These are phyloP conservation scores for Balanococcus diminutus DNA, from an alignment of 2,888 invertebrate species.

Conservation along the genomic window DNA sequence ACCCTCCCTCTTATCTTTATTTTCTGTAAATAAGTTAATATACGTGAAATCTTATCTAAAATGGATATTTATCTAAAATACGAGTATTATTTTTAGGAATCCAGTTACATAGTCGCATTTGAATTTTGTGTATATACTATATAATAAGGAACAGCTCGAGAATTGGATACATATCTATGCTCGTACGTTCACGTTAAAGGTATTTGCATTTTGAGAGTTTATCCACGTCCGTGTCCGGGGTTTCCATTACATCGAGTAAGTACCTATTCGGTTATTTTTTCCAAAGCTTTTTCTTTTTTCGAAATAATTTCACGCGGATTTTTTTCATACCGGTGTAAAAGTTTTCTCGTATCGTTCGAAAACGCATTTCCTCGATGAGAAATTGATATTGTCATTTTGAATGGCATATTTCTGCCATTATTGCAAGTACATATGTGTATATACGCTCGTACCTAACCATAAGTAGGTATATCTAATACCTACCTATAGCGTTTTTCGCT, in stretches of 20 bases:
- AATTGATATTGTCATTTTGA: constrained; percentile 31
- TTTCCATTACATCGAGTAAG: constrained; percentile 31
- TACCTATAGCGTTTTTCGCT: no score
- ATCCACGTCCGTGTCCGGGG: background rate
- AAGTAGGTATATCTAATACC: no score
- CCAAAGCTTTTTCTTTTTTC: background rate
- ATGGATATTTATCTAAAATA: no score
- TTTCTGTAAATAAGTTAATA: no score
- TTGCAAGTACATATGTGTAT: background rate
- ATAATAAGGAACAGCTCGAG: background rate
- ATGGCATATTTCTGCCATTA: constrained; percentile 9
- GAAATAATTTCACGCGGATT: background rate
- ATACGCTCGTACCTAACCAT: no score
- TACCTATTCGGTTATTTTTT: background rate
- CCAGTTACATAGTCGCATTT: background rate
- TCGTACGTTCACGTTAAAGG: background rate
- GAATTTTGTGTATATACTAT: background rate
- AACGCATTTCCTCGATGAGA: constrained; percentile 18
- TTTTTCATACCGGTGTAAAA: background rate
- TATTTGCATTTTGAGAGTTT: constrained; percentile 27
- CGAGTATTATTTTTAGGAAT: background rate
- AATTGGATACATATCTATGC: background rate
- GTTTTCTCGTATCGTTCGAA: background rate
- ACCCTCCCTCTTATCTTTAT: no score
- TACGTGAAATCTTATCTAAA: background rate